A percentile compares a stretch with the other conserved stretches of the same genome.
phyloP scores from a whole-genome alignment of 2,113 vertebrate genomes.

The Anoura caudifer region DNA sequence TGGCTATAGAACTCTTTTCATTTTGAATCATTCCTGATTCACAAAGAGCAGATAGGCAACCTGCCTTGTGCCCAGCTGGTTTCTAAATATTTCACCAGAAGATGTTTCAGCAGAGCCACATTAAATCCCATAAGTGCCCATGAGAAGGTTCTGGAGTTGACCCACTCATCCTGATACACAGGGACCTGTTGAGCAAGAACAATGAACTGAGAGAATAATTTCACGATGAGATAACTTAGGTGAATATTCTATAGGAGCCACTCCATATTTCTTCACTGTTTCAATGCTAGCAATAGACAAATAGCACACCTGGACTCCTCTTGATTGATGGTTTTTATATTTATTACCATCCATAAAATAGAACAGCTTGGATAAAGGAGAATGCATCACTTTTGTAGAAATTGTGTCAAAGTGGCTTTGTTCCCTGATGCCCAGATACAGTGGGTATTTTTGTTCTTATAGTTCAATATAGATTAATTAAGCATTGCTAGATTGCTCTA shows the following conservation, averaged over 20 bases:
- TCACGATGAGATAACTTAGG: neutral
- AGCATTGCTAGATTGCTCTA: neutral
- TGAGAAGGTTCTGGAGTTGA: slow-evolving; percentile 10
- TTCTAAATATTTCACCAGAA: slow-evolving; percentile 43
- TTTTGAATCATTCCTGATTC: slow-evolving; percentile 74
- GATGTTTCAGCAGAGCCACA: neutral
- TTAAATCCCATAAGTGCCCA: slow-evolving; percentile 10
- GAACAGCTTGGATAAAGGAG: neutral
- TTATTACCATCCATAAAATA: neutral
- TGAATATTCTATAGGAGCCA: neutral
- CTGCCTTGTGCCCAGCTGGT: slow-evolving; percentile 45
- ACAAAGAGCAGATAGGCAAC: slow-evolving; percentile 59
- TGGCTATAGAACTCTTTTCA: slow-evolving; percentile 63
- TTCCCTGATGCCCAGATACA: neutral
- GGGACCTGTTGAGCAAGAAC: neutral
- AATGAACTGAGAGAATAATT: neutral
- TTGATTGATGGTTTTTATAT: neutral
- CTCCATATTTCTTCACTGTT: neutral
- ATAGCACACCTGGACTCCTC: neutral
- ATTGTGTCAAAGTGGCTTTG: neutral
- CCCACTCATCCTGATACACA: neutral
- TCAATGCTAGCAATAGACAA: neutral
- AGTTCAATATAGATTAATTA: neutral
- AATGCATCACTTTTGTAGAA: neutral
- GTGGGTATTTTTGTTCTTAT: neutral